A percentile compares a stretch with the other conserved stretches of the same genome.
These are phyloP conservation scores for Perccottus glenii DNA, from an alignment of 2,113 vertebrate genomes.

Conservation along the genomic window DNA sequence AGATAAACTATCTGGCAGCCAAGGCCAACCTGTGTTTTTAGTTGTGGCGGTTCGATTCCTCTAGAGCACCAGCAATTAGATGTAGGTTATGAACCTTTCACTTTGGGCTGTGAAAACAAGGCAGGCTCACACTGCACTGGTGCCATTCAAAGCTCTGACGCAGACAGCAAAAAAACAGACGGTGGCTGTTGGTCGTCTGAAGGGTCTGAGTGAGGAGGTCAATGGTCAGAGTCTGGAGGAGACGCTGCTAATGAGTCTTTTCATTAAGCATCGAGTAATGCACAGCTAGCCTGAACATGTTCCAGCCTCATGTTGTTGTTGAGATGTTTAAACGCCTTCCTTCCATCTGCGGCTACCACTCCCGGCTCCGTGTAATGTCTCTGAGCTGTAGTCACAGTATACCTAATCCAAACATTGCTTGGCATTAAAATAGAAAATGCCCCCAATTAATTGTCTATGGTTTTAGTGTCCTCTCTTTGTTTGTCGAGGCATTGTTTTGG, in stretches of 20 bases:
- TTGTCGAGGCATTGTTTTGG: constrained; percentile 21
- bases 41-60: constrained; percentile 35
- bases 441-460: constrained; percentile 8
- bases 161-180: constrained; percentile 31
- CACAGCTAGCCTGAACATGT: constrained; percentile 30
- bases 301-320: constrained; percentile 33
- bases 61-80: constrained; percentile 44
- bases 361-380: constrained; percentile 21
- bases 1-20: constrained; percentile 51
- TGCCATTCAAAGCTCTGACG: constrained; percentile 35
- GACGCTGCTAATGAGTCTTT: constrained; percentile 49
- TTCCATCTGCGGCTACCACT: constrained; percentile 17
- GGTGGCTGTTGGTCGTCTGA: constrained; percentile 30
- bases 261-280: constrained; percentile 37
- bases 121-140: neutral
- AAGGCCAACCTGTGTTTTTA: constrained; percentile 46
- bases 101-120: constrained; percentile 42
- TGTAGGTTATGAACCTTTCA: constrained; percentile 61
- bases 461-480: constrained; percentile 9
- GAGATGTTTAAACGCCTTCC: constrained; percentile 20
- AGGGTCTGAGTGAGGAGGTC: constrained; percentile 42
- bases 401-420: neutral
- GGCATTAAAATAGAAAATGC: constrained; percentile 3
- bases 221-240: constrained; percentile 40
- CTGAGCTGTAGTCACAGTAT: constrained; percentile 12